Evolutionary conservation across 2,113 vertebrate genomes (phyloP).

Genomic region (Nanger granti): DNA sequence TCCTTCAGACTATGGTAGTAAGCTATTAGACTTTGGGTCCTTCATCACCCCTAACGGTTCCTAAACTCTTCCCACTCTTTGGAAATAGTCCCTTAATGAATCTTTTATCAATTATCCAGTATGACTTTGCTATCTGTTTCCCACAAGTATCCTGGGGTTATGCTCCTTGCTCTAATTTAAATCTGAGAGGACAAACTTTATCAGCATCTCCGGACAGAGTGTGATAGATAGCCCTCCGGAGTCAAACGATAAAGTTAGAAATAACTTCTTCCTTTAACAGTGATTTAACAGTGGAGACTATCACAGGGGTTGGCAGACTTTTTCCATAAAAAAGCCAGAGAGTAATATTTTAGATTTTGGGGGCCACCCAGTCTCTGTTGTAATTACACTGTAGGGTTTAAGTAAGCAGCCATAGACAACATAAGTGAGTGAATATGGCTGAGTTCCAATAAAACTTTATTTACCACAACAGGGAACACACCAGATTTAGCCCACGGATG

Average conservation of each 20-base stretch:
- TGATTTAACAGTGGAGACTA: background rate
- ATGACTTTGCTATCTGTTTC: background rate
- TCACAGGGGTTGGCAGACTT: background rate
- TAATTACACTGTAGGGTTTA: background rate
- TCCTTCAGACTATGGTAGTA: background rate
- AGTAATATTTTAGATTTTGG: background rate
- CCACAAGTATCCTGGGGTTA: background rate
- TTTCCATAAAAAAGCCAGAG: background rate
- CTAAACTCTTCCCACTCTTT: background rate
- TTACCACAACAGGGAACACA: background rate
- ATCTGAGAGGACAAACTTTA: background rate
- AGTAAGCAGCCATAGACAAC: background rate
- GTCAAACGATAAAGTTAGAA: background rate
- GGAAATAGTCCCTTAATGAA: background rate
- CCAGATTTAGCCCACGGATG: background rate
- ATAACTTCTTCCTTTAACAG: background rate
- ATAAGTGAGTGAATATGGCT: background rate
- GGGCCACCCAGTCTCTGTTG: background rate
- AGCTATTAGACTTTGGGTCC: background rate
- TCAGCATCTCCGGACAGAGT: background rate
- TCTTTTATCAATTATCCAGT: background rate
- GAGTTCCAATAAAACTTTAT: slow-evolving; percentile 36
- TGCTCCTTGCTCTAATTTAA: background rate
- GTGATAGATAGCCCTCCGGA: background rate
- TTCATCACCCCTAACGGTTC: background rate